These are phyloP conservation scores for Pelusios castaneus DNA, from an alignment of 2,113 vertebrate species.

Conservation along the genomic window DNA sequence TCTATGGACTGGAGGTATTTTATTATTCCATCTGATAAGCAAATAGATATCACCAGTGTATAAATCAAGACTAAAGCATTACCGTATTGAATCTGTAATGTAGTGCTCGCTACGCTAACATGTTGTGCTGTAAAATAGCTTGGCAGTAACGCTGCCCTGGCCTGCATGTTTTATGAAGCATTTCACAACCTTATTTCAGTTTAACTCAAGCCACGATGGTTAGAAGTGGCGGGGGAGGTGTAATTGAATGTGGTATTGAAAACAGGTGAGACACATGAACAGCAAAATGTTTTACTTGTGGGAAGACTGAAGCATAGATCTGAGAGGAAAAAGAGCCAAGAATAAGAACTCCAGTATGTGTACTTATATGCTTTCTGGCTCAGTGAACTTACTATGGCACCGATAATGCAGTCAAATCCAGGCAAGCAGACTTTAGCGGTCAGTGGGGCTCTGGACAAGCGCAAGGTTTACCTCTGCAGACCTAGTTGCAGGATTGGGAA, in stretches of 20 bases:
- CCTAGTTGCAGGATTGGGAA: not conserved
- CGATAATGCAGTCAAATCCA: not conserved
- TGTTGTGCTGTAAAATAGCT: not conserved
- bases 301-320: not conserved
- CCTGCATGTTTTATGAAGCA: not conserved
- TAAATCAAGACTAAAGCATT: not conserved
- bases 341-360: not conserved
- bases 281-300: not conserved
- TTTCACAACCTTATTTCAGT: not conserved
- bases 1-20: conserved; percentile 8
- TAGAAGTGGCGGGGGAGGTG: not conserved
- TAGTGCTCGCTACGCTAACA: not conserved
- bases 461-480: not conserved
- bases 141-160: not conserved
- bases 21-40: not conserved
- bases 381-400: not conserved
- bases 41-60: not conserved
- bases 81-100: not conserved
- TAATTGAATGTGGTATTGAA: not conserved
- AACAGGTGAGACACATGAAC: not conserved
- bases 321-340: accelerated
- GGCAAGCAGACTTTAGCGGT: not conserved
- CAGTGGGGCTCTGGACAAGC: not conserved
- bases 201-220: not conserved
- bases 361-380: not conserved